Base-by-base conservation (phyloP, 1,140 invertebrate species). In the Anastatus disparis region DNA sequence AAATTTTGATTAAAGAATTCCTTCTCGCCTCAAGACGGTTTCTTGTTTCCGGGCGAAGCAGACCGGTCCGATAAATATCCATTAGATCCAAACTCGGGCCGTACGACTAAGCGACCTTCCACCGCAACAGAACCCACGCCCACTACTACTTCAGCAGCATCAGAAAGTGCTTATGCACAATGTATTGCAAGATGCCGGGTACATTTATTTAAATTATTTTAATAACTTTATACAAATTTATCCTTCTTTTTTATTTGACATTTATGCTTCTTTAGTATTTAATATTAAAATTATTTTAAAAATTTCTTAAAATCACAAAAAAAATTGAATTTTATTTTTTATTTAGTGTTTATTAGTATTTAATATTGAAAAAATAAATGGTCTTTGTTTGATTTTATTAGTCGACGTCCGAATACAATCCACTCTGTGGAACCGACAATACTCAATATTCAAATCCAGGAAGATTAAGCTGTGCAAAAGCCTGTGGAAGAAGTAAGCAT, bases 371-470 rank as follows among this genome's bases (percentile, higher is more conserved):
- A 27, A 2, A 61, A 17, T 38, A 20, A 4, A 62, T 31, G 20
- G 63, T 20, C 61, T 38, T 56, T 44, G 55, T 55, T 27, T 40
- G 3, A 40, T 38, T 59, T 13, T 20, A 50, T 71, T 83, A 87
- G 53, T 83, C 84, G 0, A 91, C 91, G 1, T 73, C 83, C 0
- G 87, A 92, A 72, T 92, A 91, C 74, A 89, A 89, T 79, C 92
- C 93, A 29, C 88, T 94, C 4, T 94, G 93, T 77, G 92, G 91
- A 4, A 84, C 87, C 2, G 89, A 94, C 73, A 81, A 83, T 4
- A 79, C 87, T 9, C 87, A 87, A 0, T 94, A 93, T 74, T 73
- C 76, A 1, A 93, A 93, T 79, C 78, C 84, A 17, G 88, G 89
- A 63, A 85, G 78, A 62, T 80, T 93, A 6, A 74, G 82, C 9